These are phyloP conservation scores for Phoronis australis DNA, from an alignment of 2,888 invertebrate genomes.

Conservation along the genomic window DNA sequence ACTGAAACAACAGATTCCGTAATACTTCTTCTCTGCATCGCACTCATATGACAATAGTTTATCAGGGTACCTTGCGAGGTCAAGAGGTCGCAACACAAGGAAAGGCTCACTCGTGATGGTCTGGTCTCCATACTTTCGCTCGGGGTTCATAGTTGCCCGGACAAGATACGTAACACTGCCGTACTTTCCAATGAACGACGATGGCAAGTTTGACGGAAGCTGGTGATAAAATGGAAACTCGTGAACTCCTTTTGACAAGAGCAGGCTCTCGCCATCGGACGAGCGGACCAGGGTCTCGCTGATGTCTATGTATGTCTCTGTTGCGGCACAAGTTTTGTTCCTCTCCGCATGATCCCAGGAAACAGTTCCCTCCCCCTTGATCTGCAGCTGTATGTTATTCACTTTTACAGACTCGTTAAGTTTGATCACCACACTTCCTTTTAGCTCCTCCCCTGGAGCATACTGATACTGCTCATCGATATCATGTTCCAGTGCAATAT, in stretches of 20 bases:
- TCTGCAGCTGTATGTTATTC: slow-evolving; percentile 12
- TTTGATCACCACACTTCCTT: slow-evolving; percentile 25
- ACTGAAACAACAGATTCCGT: slow-evolving; percentile 28
- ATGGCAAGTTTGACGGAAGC: slow-evolving; percentile 44
- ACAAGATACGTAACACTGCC: slow-evolving; percentile 51
- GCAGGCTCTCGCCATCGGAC: slow-evolving; percentile 12
- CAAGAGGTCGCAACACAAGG: slow-evolving; percentile 30
- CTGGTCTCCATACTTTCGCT: slow-evolving; percentile 29
- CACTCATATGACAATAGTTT: neutral
- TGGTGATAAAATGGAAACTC: slow-evolving; percentile 43
- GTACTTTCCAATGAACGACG: slow-evolving; percentile 50
- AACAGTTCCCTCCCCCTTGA: slow-evolving; percentile 38
- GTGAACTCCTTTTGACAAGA: slow-evolving; percentile 32
- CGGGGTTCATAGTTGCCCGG: slow-evolving; percentile 41
- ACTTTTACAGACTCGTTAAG: slow-evolving; percentile 10
- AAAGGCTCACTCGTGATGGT: slow-evolving; percentile 50
- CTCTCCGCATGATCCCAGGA: slow-evolving; percentile 40
- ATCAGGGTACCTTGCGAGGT: slow-evolving; percentile 18
- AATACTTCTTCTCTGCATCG: slow-evolving; percentile 24
- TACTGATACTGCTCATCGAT: slow-evolving; percentile 53
- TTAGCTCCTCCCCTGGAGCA: slow-evolving; percentile 46
- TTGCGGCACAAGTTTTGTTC: slow-evolving; percentile 25
- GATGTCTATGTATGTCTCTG: slow-evolving; percentile 44
- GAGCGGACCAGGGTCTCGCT: slow-evolving; percentile 23
- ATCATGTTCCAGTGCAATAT: slow-evolving; percentile 47